These are phyloP conservation scores for Microctenopoma stevenorrisi DNA, from an alignment of 2,797 vertebrate genomes.

Conservation along the genomic window DNA sequence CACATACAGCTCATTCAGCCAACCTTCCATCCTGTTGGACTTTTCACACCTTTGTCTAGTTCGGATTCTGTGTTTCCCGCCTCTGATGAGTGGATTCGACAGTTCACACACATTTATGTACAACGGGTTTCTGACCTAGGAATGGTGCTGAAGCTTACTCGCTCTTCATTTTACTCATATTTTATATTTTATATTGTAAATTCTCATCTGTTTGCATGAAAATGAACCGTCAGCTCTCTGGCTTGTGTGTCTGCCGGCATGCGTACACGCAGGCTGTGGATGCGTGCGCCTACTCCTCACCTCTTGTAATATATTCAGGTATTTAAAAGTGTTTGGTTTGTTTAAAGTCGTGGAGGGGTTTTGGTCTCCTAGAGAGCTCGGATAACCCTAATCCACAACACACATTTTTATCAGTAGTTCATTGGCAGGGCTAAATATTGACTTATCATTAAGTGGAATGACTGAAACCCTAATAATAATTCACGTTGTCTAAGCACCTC, in stretches of 20 bases:
- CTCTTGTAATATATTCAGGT: slow-evolving; percentile 81
- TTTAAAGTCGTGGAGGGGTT: slow-evolving; percentile 84
- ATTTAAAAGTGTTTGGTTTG: slow-evolving; percentile 86
- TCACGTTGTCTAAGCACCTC: slow-evolving; percentile 87
- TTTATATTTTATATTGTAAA: too few relatives aligned
- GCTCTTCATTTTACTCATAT: too few relatives aligned
- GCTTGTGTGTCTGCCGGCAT: background rate
- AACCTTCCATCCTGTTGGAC: too few relatives aligned
- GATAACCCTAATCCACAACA: slow-evolving; percentile 85
- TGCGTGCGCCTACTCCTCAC: slow-evolving; percentile 51
- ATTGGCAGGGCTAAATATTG: slow-evolving; percentile 88
- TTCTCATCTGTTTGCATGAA: too few relatives aligned
- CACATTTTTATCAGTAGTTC: slow-evolving; percentile 90
- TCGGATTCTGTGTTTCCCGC: too few relatives aligned
- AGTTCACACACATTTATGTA: too few relatives aligned
- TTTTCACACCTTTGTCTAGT: too few relatives aligned
- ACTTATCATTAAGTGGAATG: slow-evolving; percentile 90
- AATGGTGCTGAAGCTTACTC: too few relatives aligned
- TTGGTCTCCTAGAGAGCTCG: slow-evolving; percentile 83
- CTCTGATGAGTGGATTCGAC: too few relatives aligned
- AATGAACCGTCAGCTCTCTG: too few relatives aligned
- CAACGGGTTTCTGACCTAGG: too few relatives aligned
- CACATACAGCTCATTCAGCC: too few relatives aligned
- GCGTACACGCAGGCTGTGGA: slow-evolving; percentile 25
- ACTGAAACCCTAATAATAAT: slow-evolving; percentile 87